These are phyloP conservation scores for Gasterosteus nipponicus DNA, from an alignment of 2,113 vertebrate species.

Conservation along the genomic window DNA sequence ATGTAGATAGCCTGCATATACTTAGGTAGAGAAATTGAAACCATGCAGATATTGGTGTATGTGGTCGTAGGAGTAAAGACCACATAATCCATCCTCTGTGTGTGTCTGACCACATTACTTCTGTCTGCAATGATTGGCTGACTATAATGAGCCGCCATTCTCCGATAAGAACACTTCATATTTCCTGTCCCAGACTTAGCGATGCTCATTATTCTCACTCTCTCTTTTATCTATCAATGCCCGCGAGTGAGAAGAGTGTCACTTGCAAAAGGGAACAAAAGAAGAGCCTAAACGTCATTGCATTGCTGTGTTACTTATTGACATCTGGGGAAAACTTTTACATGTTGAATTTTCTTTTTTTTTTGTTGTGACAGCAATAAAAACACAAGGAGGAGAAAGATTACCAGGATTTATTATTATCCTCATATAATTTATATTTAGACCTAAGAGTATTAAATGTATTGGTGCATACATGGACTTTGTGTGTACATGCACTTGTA, in stretches of 20 bases:
- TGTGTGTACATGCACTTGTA: constrained; percentile 73
- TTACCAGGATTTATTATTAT: constrained; percentile 68
- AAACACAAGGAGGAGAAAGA: constrained; percentile 51
- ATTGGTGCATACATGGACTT: constrained; percentile 64
- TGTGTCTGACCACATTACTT: neutral
- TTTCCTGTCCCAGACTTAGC: constrained; percentile 13
- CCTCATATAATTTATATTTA: constrained; percentile 74
- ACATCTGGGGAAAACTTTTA: constrained; percentile 24
- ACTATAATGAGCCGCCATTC: constrained; percentile 31
- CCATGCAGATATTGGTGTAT: neutral
- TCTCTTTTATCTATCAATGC: neutral
- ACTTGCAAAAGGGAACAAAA: constrained; percentile 37
- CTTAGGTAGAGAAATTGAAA: neutral
- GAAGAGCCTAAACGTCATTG: constrained; percentile 32
- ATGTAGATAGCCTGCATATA: neutral
- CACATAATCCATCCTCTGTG: neutral
- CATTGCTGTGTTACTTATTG: constrained; percentile 30
- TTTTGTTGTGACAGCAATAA: constrained; percentile 23
- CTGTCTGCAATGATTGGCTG: neutral
- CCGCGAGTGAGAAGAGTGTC: constrained; percentile 3
- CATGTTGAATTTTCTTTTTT: too few relatives aligned
- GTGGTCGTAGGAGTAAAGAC: neutral
- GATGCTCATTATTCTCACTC: constrained; percentile 15
- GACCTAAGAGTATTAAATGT: constrained; percentile 64
- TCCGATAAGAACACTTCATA: constrained; percentile 26